phyloP scores from a whole-genome alignment of 2,113 vertebrate species.

The Physeter macrocephalus region DNA sequence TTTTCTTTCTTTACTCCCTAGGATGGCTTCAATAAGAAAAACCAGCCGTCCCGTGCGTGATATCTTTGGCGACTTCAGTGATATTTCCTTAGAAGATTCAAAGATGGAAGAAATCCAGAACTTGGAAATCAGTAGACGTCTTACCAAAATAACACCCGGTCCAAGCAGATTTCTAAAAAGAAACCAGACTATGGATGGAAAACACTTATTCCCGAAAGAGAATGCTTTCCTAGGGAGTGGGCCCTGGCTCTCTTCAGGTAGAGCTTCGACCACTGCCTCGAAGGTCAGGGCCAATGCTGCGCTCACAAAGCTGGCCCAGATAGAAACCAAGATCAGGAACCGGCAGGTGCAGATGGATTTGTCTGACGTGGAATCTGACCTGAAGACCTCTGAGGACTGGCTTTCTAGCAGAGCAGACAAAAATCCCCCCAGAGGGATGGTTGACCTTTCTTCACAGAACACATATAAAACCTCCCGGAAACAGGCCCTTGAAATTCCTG shows the following conservation, averaged over 20 bases:
- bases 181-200: background rate
- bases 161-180: constrained; percentile 83
- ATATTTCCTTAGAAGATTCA: constrained; percentile 33
- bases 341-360: constrained; percentile 46
- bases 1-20: background rate
- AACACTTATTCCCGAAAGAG: accelerated
- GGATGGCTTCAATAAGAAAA: background rate
- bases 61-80: constrained; percentile 26
- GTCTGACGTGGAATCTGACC: background rate
- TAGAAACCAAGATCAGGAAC: constrained; percentile 79
- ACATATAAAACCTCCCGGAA: background rate
- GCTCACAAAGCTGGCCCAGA: constrained; percentile 77
- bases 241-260: accelerated
- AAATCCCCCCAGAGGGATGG: accelerated
- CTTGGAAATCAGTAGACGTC: background rate
- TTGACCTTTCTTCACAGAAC: background rate
- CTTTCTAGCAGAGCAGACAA: background rate
- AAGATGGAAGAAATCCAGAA: constrained; percentile 17
- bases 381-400: accelerated
- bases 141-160: background rate
- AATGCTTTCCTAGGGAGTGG: accelerated
- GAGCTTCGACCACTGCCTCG: accelerated
- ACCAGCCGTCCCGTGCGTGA: background rate
- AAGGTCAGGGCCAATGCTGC: constrained; percentile 40
- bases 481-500: background rate